Conservation (phyloP, 1,140 invertebrate genomes). For the Scaptomyza graminum region DNA sequence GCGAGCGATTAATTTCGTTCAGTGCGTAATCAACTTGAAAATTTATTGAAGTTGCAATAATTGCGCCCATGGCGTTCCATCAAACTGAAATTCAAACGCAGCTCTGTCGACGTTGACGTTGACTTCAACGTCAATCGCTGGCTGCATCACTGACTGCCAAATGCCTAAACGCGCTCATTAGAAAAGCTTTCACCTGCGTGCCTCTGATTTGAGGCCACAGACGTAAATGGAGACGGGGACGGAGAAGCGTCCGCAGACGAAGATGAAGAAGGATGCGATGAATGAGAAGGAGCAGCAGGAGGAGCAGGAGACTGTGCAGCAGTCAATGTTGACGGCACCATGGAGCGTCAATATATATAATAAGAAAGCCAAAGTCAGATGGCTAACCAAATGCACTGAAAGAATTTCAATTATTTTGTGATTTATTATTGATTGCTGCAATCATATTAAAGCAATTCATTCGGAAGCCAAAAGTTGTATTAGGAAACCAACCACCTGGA, state of each 20-base stretch:
- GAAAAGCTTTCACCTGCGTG: slow-evolving; percentile 71
- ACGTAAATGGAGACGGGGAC: neutral
- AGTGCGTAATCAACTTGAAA: slow-evolving; percentile 78
- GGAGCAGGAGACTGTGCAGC: no score
- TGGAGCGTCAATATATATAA: slow-evolving; percentile 17
- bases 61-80: slow-evolving; percentile 56
- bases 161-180: slow-evolving; percentile 67
- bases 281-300: no score
- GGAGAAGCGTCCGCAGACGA: no score
- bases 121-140: neutral
- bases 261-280: neutral
- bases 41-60: slow-evolving; percentile 82
- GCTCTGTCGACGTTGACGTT: neutral
- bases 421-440: no score
- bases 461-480: no score
- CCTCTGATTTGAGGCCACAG: slow-evolving; percentile 63
- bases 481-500: no score
- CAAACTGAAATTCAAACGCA: neutral
- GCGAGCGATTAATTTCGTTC: slow-evolving; percentile 75
- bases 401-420: no score
- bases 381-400: slow-evolving; percentile 7
- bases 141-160: slow-evolving; percentile 13
- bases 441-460: no score
- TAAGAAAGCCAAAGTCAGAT: no score
- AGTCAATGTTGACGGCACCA: neutral